These are phyloP conservation scores for Hoplias malabaricus DNA, from an alignment of 2,113 vertebrate species.

Conservation along the genomic window DNA sequence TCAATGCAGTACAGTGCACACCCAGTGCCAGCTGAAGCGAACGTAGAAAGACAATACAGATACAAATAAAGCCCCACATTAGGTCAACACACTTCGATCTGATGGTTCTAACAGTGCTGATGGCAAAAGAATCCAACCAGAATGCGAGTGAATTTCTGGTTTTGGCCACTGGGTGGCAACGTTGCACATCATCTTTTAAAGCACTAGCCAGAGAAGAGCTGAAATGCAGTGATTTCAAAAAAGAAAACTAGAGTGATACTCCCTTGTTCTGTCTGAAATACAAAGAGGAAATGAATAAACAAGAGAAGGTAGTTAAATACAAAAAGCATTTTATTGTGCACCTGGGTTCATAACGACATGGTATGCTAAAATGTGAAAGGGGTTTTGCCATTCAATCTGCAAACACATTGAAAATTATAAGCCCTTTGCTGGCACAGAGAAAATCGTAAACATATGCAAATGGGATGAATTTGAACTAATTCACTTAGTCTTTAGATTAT, in stretches of 20 bases:
- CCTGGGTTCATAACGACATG: not conserved
- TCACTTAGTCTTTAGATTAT: no score
- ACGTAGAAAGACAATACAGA: not conserved
- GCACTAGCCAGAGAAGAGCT: not conserved
- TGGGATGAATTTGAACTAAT: not conserved
- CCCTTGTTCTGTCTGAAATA: no score
- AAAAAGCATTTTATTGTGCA: conserved; percentile 2
- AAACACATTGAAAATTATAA: not conserved
- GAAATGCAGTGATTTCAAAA: no score
- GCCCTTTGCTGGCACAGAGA: not conserved
- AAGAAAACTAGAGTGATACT: no score
- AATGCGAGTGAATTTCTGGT: no score
- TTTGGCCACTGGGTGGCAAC: conserved; percentile 32
- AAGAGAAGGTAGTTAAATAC: not conserved
- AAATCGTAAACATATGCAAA: not conserved
- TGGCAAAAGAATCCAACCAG: not conserved
- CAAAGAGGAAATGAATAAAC: not conserved
- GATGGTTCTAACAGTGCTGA: not conserved
- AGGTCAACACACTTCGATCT: not conserved
- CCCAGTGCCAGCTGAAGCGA: not conserved
- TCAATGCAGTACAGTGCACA: not conserved
- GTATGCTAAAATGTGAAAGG: not conserved
- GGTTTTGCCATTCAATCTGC: not conserved
- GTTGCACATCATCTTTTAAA: not conserved
- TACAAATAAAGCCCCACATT: not conserved